These are phyloP conservation scores for Ovis aries DNA, from an alignment of 2,113 vertebrate species.

Conservation along the genomic window ARS-UI_Ramb_v3.0 NC_056078.1:1919501-1920000, in stretches of 20 bases:
- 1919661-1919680: neutral
- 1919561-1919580: neutral
- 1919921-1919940: neutral
- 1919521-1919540: neutral
- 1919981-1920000: neutral
- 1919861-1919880: neutral
- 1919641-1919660: neutral
- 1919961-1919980: neutral
- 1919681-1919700: neutral
- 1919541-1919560: neutral
- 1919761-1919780: neutral
- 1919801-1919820: neutral
- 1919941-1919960: neutral
- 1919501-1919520: neutral
- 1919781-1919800: neutral
- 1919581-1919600: neutral
- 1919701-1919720: neutral
- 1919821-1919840: neutral
- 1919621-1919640: neutral
- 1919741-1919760: neutral
- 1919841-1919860: neutral
- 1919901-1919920: neutral
- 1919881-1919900: neutral
- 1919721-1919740: neutral
- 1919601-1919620: neutral